A percentile compares a stretch with the other conserved stretches of the same genome.
These are phyloP conservation scores for Diadophis punctatus DNA, from an alignment of 2,113 vertebrate genomes.

Conservation along the genomic window DNA sequence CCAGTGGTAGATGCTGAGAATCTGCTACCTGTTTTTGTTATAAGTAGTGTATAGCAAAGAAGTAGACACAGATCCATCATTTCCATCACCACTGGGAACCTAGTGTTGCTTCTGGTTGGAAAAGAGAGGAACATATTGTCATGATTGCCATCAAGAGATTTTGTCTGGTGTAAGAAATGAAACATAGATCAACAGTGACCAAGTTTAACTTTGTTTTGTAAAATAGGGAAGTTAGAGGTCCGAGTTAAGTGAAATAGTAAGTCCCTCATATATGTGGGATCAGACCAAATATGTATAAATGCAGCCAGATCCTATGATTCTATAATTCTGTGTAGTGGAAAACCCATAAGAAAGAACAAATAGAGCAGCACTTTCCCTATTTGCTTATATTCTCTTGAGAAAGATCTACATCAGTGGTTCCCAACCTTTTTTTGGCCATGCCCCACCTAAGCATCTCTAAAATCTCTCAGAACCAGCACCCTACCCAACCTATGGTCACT, in stretches of 20 bases:
- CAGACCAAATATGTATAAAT: background rate
- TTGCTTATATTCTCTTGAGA: background rate
- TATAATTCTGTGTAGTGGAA: background rate
- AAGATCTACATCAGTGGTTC: no score
- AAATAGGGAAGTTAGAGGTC: background rate
- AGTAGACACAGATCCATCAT: background rate
- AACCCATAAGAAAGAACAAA: background rate
- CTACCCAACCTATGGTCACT: no score
- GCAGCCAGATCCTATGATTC: background rate
- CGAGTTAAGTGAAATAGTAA: background rate
- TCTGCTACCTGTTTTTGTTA: background rate
- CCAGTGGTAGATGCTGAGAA: background rate
- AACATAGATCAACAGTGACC: background rate
- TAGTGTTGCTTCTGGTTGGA: background rate
- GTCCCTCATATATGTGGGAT: background rate
- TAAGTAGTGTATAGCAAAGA: background rate
- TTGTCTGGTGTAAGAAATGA: background rate
- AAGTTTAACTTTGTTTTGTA: background rate
- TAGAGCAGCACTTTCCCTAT: background rate
- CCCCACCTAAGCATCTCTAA: no score
- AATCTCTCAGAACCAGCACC: no score
- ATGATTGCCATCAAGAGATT: background rate
- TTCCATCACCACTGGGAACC: background rate
- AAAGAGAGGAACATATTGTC: background rate
- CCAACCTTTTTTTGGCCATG: no score